Base-by-base conservation (phyloP, 2,888 invertebrate species). In the Tortrix viridana region DNA sequence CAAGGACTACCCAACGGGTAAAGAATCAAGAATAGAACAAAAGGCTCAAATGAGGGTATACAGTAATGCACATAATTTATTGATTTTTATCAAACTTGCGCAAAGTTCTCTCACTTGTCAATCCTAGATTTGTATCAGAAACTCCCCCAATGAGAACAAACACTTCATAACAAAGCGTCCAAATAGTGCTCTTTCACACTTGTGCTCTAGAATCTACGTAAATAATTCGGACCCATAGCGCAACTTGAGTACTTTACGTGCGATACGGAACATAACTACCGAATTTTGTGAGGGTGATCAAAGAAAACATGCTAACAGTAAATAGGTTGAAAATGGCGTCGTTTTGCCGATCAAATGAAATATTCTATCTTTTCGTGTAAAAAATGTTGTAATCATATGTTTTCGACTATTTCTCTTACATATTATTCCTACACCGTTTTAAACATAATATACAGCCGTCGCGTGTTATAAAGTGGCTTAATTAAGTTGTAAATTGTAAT, bases 241-340 rank as follows among this genome's bases (percentile, higher is more conserved):
- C 41, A 5, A n/a, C 5, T 41, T 5, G 1, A 1, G 5, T 16
- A 41, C 41, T 5, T 16, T 5, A 32, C 2, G 19, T 53, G 1
- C 22, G 9, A 57, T 63, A 47, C 57, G 62, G 62, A 63, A 38
- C 57, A 14, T 41, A 52, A 18, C 7, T 19, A 16, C 20, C n/a
- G 19, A 9, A 32, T 53, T 52, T 43, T 60, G 66, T 62, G 67
- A 0, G 6, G 12, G 44, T 64, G 65, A 44, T 44, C 66, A 61
- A 56, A 12, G 69, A 66, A 54, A 71, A 74, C 69, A 69, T 67
- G 66, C 68, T 65, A 64, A 65, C 71, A 73, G 72, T 75, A 75
- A 74, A 77, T 74, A 86, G 82, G 85, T 85, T 85, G 85, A 91
- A 91, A 88, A 91, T 91, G 91, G 91, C 91, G 91, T 90, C 89